Conservation (phyloP, 2,113 vertebrate genomes). For the Poeciliopsis turrubarensis region DNA sequence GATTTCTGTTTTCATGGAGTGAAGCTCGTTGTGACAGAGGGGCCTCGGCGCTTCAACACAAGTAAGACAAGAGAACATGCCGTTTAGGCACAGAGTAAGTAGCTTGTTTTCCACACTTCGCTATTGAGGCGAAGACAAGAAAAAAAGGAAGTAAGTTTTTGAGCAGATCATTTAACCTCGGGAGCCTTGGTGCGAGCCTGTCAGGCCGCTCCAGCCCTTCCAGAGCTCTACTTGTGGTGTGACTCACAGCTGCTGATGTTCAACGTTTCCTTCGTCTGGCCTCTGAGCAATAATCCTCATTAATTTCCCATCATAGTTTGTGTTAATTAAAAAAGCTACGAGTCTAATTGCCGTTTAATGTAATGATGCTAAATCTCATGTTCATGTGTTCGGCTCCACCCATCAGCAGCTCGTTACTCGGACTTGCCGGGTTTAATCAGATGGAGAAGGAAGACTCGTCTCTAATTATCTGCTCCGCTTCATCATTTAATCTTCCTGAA, state of each 20-base stretch:
- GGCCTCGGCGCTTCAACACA: too few relatives aligned
- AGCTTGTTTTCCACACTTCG: background rate
- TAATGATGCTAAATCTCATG: slow-evolving; percentile 81
- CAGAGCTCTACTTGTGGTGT: slow-evolving; percentile 20
- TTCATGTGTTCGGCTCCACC: slow-evolving; percentile 73
- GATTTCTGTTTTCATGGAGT: too few relatives aligned
- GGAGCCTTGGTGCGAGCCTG: slow-evolving; percentile 2
- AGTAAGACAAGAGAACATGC: too few relatives aligned
- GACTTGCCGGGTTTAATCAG: slow-evolving; percentile 76
- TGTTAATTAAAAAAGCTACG: slow-evolving; percentile 82
- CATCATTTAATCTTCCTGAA: slow-evolving; percentile 72
- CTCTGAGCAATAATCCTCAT: slow-evolving; percentile 78
- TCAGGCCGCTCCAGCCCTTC: slow-evolving; percentile 17
- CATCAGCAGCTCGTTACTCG: slow-evolving; percentile 74
- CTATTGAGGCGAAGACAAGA: too few relatives aligned
- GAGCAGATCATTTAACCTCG: background rate
- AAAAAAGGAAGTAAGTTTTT: background rate
- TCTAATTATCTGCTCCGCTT: slow-evolving; percentile 77
- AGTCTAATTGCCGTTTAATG: slow-evolving; percentile 80
- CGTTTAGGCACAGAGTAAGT: too few relatives aligned
- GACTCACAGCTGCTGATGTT: slow-evolving; percentile 35
- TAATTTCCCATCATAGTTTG: slow-evolving; percentile 80
- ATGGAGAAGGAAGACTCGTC: slow-evolving; percentile 68
- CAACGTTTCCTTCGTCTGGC: slow-evolving; percentile 49
- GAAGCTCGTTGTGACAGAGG: too few relatives aligned